Base-by-base conservation (phyloP, 2,113 vertebrate species). In the Tyrannus savana region DNA sequence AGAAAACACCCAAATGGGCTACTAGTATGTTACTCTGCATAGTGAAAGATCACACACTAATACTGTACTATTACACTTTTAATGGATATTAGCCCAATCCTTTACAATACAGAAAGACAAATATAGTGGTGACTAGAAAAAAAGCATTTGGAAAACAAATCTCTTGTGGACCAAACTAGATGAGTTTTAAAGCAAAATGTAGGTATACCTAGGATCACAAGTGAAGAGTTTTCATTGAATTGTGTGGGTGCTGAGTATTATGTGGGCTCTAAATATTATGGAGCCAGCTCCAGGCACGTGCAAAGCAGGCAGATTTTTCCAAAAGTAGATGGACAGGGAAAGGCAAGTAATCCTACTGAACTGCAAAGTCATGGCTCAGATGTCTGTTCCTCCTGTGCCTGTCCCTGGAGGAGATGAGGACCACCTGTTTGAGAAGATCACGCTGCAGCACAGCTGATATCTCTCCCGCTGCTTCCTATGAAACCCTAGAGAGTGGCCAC, bases 391-490 rank as follows among this genome's bases (percentile, higher is more conserved):
- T 95, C 88, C 67, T 94, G 88, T 66, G 85, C 75, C 72, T 55
- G 80, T 95, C 95, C 89, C 93, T 95, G 75, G 91, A 97, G 95
- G 92, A 97, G 95, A 81, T 44, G 87, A 44, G 52, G 93, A 67
- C 86, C 94, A 95, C 96, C 96, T 97, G 96, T 95, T 95, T 78
- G 80, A 78, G 94, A 80, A 90, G 93, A 94, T 97, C 96, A 97
- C 0, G 0, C 95, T 94, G 92, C 82, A 62, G 90, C 88, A 77
- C 95, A 97, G 96, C 95, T 97, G 95, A 77, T 93, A 27, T 3
- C 72, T 92, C 67, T 95, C 85, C 88, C 0, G 24, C 88, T 3
- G 2, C 90, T 94, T 94, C 88, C 82, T 92, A 6, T 90, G 94
- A 94, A 96, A 94, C 82, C 63, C 75, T 94, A 90, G 92, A 85